phyloP scores from a whole-genome alignment of 2,797 vertebrate species.

The Rhynchotus rufescens region DNA sequence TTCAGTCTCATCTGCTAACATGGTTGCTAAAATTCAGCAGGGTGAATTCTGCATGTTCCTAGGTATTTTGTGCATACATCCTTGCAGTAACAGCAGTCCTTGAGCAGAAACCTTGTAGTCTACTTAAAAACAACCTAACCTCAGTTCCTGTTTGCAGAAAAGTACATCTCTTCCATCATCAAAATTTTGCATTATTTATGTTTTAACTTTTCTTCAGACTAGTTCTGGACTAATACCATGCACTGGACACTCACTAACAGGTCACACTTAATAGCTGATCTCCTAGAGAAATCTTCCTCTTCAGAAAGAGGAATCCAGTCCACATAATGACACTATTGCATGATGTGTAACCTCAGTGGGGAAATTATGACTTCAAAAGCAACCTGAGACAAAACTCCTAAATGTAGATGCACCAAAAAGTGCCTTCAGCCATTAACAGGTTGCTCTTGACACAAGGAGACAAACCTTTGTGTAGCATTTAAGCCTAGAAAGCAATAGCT shows the following conservation, averaged over 20 bases:
- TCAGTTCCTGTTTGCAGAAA: not conserved
- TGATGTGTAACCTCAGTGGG: not conserved
- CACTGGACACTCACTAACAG: not conserved
- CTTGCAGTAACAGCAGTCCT: not conserved
- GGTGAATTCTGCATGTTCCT: accelerated
- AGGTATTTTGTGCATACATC: accelerated
- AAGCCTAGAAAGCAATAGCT: slow-evolving; percentile 40
- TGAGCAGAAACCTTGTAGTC: not conserved
- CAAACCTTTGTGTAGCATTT: slow-evolving; percentile 11
- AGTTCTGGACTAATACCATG: not conserved
- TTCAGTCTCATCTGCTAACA: not conserved
- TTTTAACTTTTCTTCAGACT: not conserved
- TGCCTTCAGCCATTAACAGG: not conserved
- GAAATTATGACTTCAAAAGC: slow-evolving; percentile 7
- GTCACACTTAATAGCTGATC: not conserved
- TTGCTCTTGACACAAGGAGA: slow-evolving; percentile 13
- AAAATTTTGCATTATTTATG: not conserved
- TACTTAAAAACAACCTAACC: not conserved
- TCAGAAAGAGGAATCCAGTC: not conserved
- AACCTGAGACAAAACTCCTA: not conserved
- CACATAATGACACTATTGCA: not conserved
- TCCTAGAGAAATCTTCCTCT: not conserved
- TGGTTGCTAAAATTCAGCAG: not conserved
- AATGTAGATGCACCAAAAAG: not conserved
- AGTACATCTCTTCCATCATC: not conserved